Evolutionary conservation across 2,113 vertebrate genomes (phyloP), one percentile per base, ranked within the genome.

Genomic region (Hyaena hyaena): DNA sequence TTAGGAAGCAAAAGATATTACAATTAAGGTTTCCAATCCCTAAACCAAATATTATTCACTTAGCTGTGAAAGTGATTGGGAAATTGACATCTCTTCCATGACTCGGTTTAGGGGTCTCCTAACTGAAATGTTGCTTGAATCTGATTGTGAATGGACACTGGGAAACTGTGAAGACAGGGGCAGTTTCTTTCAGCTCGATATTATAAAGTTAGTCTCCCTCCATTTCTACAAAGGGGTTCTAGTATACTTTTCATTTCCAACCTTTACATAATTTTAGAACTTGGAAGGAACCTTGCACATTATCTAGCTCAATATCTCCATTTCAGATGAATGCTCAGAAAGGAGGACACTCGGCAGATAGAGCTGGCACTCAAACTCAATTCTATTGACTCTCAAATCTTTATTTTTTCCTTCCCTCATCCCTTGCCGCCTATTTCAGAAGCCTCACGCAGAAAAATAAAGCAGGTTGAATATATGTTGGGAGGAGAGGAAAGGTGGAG

Each of bases 391-490:
- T 95, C 61, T 48, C 10, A 80, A 81, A 81, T 88, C 31, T 48
- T n/a, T 35, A n/a, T 61, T 73, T 66, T 65, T 63, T 5, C 4
- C 24, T 39, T 73, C 68, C 33, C 23, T 33, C 48, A 8, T 61
- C 35, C 43, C 88, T 95, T 63, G 48, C 55, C 76, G 35, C 65
- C 92, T 84, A 76, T 80, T 95, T 92, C 58, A 86, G 79, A 92
- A n/a, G 35, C 35, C 58, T 68, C 33, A 12, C 8, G 28, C 26
- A 48, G 31, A 33, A 80, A 93, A 95, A 97, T 53, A 80, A 79
- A 95, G 87, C 28, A 87, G 81, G 26, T 10, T 85, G 55, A 94
- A 48, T 53, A 93, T 53, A 12, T 76, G 24, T 73, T 19, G 11
- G 50, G 76, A 94, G 33, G 73, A 85, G 21, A 93, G 28, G 35